These are phyloP conservation scores for Characodon lateralis DNA, from an alignment of 2,797 vertebrate species.

Conservation along the genomic window DNA sequence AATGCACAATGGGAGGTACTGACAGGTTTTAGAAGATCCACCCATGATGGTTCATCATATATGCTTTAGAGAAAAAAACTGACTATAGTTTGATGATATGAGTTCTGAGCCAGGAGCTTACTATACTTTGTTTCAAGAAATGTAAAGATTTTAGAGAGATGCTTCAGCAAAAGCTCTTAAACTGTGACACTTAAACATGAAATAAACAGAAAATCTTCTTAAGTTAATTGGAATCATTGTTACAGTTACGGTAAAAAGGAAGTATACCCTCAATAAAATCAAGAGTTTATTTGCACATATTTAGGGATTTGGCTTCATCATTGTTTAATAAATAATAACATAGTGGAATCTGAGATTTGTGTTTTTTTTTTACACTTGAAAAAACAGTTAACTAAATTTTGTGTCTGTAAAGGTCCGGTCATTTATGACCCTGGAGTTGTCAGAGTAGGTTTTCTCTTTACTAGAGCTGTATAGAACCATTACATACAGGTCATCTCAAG, in stretches of 20 bases:
- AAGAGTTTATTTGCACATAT: not conserved
- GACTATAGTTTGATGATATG: slow-evolving; percentile 1
- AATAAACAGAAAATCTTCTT: not conserved
- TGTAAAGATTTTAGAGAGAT: not conserved
- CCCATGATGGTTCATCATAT: slow-evolving; percentile 10
- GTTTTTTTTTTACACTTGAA: not conserved
- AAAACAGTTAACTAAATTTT: not conserved
- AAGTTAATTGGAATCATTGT: not conserved
- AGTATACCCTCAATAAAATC: not conserved
- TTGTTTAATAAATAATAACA: not conserved
- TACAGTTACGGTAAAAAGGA: not conserved
- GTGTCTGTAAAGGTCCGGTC: not conserved
- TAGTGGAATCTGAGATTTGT: not conserved
- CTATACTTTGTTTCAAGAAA: slow-evolving; percentile 4
- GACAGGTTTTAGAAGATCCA: slow-evolving; percentile 14
- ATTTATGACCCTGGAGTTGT: not conserved
- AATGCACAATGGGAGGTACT: slow-evolving; percentile 45
- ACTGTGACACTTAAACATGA: not conserved
- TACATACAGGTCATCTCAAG: not conserved
- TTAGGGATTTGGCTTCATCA: not conserved
- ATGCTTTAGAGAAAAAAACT: slow-evolving; percentile 15
- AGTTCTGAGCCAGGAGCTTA: not conserved
- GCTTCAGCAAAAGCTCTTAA: not conserved
- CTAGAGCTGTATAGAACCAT: not conserved
- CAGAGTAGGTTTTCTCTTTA: not conserved